Evolutionary conservation across 37 sponge, comb jelly and placozoan genomes (phyloP), one percentile per base, ranked within the genome.

Genomic region (Eunapius fragilis): DNA sequence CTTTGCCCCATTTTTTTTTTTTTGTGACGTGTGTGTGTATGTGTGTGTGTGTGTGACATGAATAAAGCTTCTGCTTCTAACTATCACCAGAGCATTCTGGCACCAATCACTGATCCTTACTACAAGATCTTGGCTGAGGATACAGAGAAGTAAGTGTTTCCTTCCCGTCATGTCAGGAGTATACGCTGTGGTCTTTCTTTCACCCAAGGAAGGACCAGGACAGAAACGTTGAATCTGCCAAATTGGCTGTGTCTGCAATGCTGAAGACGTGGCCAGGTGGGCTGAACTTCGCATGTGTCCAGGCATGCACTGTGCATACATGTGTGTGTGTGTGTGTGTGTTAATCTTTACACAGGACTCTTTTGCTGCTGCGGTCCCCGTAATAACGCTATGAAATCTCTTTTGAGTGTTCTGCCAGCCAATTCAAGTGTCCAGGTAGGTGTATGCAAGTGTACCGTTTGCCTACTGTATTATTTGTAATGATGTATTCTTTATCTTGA

Each of bases 31-130:
- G 25, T 24, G 35, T 45, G 9, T 45, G 47, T 9, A 45, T 45
- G 9, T 11, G 3, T 45, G 47, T 45, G 3, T 45, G 7, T 3
- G 9, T 58, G 14, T 19, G 14, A 17, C 58, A 10, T 17, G 3
- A 45, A 5, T 71, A 25, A 12, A 75, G 3, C 10, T 82, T 34
- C 10, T n/a, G 3, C 32, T 23, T 23, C 26, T 26, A 28, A 5
- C 37, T 35, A 38, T 37, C 71, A 78, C 26, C 71, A 90, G 89
- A 73, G 67, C 33, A 28, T 94, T 19, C 72, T 94, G 38, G 95
- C 95, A 32, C 95, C 95, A 30, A 86, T 94, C 75, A 94, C 95
- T 23, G 95, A 94, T 80, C 77, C 91, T 0, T 92, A 94, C 68
- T 94, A 88, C 48, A 25, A 82, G 2, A 72, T 69, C 80, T 50